Evolutionary conservation across 35 echinoderm and acorn worm species (phyloP).

Genomic region (Lytechinus pictus): DNA sequence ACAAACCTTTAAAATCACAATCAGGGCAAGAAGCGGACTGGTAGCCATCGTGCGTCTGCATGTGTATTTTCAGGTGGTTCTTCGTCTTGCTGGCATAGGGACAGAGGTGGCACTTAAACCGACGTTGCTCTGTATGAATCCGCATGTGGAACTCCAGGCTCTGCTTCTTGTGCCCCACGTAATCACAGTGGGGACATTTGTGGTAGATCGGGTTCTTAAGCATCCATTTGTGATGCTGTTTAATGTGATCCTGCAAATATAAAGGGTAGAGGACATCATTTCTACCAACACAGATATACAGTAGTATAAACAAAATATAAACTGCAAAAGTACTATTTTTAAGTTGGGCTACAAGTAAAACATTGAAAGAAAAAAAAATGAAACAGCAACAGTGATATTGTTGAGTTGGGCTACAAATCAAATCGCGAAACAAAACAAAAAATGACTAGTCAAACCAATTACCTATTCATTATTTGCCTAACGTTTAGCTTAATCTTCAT

Average conservation of each 20-base stretch:
- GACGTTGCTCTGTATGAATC: conserved; percentile 70
- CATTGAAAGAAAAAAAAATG: no score
- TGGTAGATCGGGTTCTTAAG: conserved; percentile 54
- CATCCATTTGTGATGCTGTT: conserved; percentile 70
- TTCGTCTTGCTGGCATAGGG: conserved; percentile 81
- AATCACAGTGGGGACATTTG: conserved; percentile 64
- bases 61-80: conserved; percentile 78
- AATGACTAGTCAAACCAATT: no score
- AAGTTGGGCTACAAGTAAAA: no score
- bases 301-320: no score
- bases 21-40: conserved; percentile 66
- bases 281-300: no score
- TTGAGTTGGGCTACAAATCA: no score
- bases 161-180: conserved; percentile 69
- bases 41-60: conserved; percentile 72
- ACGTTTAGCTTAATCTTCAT: no score
- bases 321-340: no score
- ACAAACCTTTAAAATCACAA: conserved; percentile 77
- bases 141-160: conserved; percentile 77
- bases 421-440: no score
- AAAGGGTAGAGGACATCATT: neutral
- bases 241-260: conserved; percentile 67
- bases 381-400: no score
- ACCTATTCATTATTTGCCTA: no score
- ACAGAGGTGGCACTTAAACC: conserved; percentile 71